Evolutionary conservation across 1,140 invertebrate species (phyloP), one percentile per base, ranked within the genome.

Genomic region (Epicauta chinensis): DNA sequence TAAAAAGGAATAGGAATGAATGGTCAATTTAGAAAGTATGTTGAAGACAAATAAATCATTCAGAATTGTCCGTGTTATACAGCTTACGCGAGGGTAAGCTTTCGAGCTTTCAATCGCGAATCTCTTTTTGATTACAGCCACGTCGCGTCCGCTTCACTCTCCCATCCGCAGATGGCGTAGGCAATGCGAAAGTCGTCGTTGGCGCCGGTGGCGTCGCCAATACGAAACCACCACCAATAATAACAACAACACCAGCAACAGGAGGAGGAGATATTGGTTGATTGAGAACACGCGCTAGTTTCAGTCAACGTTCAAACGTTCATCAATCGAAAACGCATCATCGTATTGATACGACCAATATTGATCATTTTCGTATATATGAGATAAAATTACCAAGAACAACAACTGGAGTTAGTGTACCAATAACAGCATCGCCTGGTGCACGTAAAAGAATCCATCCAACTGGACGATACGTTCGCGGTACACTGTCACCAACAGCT

Each of bases 401-500:
- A 4, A 51, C 23, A 17, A 31, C 3, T 29, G 38, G 15, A n/a
- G 23, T 29, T n/a, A 54, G 55, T 39, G 60, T 66, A 11, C 35
- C 59, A n/a, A 60, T 63, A 6, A 55, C 64, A 7, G 54, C 56
- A 16, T 64, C 64, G n/a, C 61, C 53, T 14, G 67, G 65, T 16
- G 58, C 59, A 12, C 58, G 65, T 39, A 55, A 55, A 23, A 51
- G 66, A 17, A 53, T 67, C 31, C 66, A 69, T 62, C 66, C 69
- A 2, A 70, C 68, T 14, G 68, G 60, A 42, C 51, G 58, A 15
- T 71, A 70, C 56, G 49, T 67, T 32, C 62, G 63, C 45, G 69
- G 68, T 63, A 70, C 66, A 42, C 70, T 70, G 68, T 70, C 69
- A 51, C 69, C 69, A 1, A 69, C 68, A 43, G 59, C 63, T 16